These are phyloP conservation scores for Excalfactoria chinensis DNA, from an alignment of 2,113 vertebrate genomes.

Conservation along the genomic window DNA sequence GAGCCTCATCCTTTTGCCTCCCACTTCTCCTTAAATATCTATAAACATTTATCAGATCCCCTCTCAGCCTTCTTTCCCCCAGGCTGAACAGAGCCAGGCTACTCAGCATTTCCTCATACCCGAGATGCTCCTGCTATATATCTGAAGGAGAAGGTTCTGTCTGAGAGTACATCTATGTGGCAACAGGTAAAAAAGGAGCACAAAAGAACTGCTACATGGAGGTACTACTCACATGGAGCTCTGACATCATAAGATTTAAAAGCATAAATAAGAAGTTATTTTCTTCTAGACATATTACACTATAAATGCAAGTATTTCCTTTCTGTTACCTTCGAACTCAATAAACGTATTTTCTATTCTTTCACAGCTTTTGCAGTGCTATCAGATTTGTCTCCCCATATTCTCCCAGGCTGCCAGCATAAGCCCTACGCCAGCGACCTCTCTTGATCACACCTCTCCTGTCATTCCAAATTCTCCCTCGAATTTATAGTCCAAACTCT, in stretches of 20 bases:
- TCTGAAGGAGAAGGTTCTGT: background rate
- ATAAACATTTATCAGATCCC: no score
- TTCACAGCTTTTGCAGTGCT: background rate
- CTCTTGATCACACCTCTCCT: slow-evolving; percentile 4
- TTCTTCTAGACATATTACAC: background rate
- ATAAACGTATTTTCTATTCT: background rate
- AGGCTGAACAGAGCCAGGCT: no score
- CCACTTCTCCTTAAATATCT: no score
- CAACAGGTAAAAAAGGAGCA: background rate
- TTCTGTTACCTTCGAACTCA: slow-evolving; percentile 7
- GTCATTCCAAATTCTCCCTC: background rate
- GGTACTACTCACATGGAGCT: background rate
- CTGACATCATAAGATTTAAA: background rate
- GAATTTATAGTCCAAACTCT: background rate
- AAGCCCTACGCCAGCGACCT: background rate
- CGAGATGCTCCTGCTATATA: background rate
- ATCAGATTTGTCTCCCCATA: background rate
- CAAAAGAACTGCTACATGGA: fast-evolving
- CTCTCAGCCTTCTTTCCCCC: no score
- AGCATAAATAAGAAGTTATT: background rate
- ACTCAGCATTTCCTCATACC: no score
- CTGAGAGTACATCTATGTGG: background rate
- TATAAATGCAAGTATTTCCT: background rate
- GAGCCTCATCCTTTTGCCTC: no score
- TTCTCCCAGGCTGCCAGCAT: background rate